Conservation (phyloP, 1,140 invertebrate genomes). For the Yoshiicerus persimilis region DNA sequence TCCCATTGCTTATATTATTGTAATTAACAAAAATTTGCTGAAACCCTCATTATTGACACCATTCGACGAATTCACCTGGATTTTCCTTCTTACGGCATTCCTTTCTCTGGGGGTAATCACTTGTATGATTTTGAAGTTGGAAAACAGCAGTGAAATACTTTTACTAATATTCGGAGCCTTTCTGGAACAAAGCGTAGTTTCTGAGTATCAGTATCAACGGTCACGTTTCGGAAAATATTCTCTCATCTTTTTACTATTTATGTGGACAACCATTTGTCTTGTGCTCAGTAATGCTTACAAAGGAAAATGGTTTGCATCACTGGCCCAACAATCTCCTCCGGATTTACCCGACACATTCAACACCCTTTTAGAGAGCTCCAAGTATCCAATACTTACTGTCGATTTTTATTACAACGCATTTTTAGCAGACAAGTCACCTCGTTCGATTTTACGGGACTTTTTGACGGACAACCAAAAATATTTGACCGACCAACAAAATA, state of each 20-base stretch:
- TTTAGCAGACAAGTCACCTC: neutral
- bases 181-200: neutral
- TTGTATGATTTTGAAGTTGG: neutral
- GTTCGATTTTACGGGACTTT: neutral
- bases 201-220: neutral
- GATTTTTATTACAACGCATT: neutral
- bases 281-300: neutral
- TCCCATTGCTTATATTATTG: neutral
- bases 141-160: neutral
- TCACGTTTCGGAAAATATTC: neutral
- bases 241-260: neutral
- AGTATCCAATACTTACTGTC: neutral
- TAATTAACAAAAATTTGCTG: neutral
- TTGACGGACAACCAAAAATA: neutral
- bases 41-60: neutral
- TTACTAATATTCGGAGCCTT: neutral
- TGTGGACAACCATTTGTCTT: neutral
- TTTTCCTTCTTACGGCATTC: neutral
- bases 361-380: neutral
- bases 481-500: neutral
- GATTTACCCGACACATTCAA: neutral
- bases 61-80: neutral
- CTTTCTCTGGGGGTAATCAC: neutral
- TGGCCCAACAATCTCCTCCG: neutral
- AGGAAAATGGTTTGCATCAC: neutral